These are phyloP conservation scores for Mellivora capensis DNA, from an alignment of 2,113 vertebrate species.

Conservation along the genomic window DNA sequence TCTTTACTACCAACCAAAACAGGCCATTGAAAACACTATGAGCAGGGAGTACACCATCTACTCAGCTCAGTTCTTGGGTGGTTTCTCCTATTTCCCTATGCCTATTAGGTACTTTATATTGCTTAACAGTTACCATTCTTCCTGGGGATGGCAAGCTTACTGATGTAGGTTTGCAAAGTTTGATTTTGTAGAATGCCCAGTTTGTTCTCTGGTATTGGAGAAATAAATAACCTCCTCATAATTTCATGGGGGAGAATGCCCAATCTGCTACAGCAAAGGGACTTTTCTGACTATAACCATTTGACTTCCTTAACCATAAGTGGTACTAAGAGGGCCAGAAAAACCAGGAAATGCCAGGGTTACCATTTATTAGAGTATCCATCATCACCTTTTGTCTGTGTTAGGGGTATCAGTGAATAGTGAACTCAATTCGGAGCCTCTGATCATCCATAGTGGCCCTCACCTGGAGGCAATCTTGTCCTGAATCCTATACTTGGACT, in stretches of 20 bases:
- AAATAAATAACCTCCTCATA: background rate
- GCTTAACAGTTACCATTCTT: background rate
- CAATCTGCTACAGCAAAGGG: background rate
- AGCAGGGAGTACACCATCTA: background rate
- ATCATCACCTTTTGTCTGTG: background rate
- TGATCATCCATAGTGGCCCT: background rate
- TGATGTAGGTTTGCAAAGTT: background rate
- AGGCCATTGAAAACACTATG: background rate
- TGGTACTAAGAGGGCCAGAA: background rate
- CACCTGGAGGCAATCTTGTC: background rate
- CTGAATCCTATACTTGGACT: background rate
- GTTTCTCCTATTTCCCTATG: background rate
- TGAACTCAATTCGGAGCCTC: background rate
- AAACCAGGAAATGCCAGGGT: background rate
- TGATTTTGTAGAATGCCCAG: background rate
- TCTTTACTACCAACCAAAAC: background rate
- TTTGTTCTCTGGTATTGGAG: background rate
- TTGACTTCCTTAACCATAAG: background rate
- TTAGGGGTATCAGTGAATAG: background rate
- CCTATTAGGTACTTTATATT: background rate
- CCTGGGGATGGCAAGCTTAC: background rate
- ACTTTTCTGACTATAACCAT: background rate
- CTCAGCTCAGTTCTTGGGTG: background rate
- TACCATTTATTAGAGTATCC: background rate
- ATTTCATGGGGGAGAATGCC: background rate